Percentiles rank a stretch among this genome's conserved stretches.
Evolutionary conservation across 2,797 vertebrate genomes (phyloP).

Genomic region (Kryptopterus vitreolus): DNA sequence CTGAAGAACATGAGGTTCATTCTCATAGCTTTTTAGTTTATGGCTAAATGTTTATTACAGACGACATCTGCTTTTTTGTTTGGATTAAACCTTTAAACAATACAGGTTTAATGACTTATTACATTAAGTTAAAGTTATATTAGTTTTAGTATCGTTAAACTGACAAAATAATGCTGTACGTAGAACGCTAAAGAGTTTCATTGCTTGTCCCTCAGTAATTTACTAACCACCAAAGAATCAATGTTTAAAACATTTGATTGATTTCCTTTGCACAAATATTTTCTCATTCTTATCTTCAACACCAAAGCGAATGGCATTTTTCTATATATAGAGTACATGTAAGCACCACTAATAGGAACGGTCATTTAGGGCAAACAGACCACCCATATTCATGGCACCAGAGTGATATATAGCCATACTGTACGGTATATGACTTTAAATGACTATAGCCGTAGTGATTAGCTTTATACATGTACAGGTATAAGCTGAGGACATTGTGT

Average conservation of each 20-base stretch:
- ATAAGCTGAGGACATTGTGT: background rate
- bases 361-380: too few species aligned
- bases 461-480: too few species aligned
- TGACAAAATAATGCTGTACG: background rate
- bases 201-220: background rate
- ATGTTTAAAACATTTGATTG: background rate
- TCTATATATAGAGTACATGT: too few species aligned
- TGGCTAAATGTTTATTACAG: background rate
- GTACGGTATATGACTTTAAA: too few species aligned
- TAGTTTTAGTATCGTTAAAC: background rate
- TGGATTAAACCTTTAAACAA: too few species aligned
- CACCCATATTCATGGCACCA: too few species aligned
- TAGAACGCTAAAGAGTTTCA: background rate
- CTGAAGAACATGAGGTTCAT: background rate
- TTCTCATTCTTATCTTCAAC: background rate
- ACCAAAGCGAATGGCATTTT: too few species aligned
- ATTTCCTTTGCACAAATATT: background rate
- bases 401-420: too few species aligned
- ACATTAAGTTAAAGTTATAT: background rate
- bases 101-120: too few species aligned
- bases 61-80: too few species aligned
- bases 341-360: too few species aligned
- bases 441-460: too few species aligned
- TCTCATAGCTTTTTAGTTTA: background rate
- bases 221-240: background rate